Percentiles rank a stretch among this genome's conserved stretches.
These are phyloP conservation scores for Vulpes ferrilata DNA, from an alignment of 2,113 vertebrate species.

Conservation along the genomic window DNA sequence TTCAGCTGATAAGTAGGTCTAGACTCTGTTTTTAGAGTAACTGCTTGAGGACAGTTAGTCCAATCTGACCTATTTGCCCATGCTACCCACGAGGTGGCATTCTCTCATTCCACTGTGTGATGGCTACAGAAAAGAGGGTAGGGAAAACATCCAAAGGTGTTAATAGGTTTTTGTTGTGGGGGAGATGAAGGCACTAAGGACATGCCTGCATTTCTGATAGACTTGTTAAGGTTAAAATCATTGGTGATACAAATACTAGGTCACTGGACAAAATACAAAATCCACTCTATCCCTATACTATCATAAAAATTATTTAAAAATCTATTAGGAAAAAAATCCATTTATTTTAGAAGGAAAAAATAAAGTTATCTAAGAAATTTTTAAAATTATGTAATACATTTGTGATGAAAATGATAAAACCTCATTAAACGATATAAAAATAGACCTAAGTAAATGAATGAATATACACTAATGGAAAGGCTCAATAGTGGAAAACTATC, in stretches of 20 bases:
- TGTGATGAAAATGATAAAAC: conserved; percentile 16
- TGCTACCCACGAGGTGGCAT: neutral
- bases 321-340: neutral
- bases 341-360: neutral
- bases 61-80: neutral
- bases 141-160: neutral
- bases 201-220: neutral
- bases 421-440: neutral
- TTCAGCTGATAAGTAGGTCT: neutral
- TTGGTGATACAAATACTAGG: neutral
- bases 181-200: neutral
- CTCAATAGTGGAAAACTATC: neutral
- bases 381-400: neutral
- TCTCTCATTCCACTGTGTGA: neutral
- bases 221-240: neutral
- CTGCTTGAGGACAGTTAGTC: neutral
- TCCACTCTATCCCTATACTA: neutral
- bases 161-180: neutral
- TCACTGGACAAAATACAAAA: neutral
- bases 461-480: neutral
- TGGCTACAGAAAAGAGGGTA: neutral
- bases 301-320: neutral
- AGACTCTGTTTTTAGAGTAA: neutral
- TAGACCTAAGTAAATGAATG: conserved; percentile 16
- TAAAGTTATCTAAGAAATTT: neutral